These are phyloP conservation scores for Junco hyemalis DNA, from an alignment of 2,113 vertebrate genomes.

Conservation along the genomic window DNA sequence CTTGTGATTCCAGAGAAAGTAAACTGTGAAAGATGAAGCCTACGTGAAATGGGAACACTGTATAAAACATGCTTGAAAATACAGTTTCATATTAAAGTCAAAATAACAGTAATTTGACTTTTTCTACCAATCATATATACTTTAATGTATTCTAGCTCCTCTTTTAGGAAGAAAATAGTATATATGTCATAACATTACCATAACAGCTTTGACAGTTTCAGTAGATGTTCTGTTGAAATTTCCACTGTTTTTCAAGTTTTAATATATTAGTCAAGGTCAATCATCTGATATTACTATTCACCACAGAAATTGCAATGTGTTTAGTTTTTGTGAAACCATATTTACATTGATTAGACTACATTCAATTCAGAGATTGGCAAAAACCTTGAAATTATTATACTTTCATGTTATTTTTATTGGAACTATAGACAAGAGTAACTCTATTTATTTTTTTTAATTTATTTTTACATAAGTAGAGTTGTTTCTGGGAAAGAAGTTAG, in stretches of 20 bases:
- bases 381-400: constrained; percentile 21
- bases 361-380: constrained; percentile 12
- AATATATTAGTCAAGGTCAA: constrained; percentile 38
- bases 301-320: constrained; percentile 16
- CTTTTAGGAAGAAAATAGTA: not conserved
- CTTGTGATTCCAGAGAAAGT: not conserved
- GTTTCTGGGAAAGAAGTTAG: constrained; percentile 10
- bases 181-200: not conserved
- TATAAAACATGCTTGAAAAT: not conserved
- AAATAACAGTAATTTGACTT: constrained; percentile 41
- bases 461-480: not conserved
- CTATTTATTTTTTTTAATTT: not conserved
- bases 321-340: constrained; percentile 4
- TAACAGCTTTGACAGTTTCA: constrained; percentile 35
- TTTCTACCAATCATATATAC: not conserved
- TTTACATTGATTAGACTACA: constrained; percentile 49
- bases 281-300: constrained; percentile 29
- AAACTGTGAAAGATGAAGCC: not conserved
- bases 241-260: constrained; percentile 27
- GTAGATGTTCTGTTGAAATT: constrained; percentile 22
- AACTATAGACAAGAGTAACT: not conserved
- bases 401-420: constrained; percentile 44
- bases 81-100: not conserved
- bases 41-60: not conserved
- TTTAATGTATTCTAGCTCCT: constrained; percentile 29